These are phyloP conservation scores for Paracentrotus lividus DNA, from an alignment of 53 echinoderm and acorn worm species.

Conservation along the genomic window DNA sequence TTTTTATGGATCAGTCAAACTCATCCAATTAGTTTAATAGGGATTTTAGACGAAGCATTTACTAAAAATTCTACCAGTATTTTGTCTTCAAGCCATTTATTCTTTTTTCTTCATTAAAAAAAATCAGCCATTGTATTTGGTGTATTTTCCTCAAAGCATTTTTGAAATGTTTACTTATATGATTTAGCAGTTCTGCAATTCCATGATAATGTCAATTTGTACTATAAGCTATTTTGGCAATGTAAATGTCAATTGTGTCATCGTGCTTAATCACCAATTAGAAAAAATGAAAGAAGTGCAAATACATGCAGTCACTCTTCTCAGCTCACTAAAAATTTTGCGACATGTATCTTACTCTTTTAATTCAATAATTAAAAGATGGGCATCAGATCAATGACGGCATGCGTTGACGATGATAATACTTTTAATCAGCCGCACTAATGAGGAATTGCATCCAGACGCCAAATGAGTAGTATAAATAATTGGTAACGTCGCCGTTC, in stretches of 20 bases:
- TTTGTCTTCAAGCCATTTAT: too few species aligned
- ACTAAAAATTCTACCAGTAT: too few species aligned
- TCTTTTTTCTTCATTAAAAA: too few species aligned
- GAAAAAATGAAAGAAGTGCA: constrained; percentile 33
- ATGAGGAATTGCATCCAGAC: constrained; percentile 1
- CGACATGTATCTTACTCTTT: neutral
- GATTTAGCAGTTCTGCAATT: neutral
- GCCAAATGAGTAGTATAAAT: constrained; percentile 17
- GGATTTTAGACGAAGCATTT: too few species aligned
- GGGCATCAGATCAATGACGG: constrained; percentile 41
- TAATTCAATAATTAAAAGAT: constrained; percentile 55
- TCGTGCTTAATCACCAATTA: constrained; percentile 52
- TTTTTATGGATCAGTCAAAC: too few species aligned
- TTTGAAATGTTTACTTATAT: neutral
- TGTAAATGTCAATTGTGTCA: constrained; percentile 8
- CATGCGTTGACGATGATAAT: neutral
- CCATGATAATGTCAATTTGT: neutral
- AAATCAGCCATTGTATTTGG: neutral
- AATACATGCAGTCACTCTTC: constrained; percentile 26
- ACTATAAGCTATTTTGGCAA: neutral
- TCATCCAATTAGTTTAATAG: too few species aligned
- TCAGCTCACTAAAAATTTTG: neutral
- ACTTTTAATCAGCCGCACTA: constrained; percentile 35
- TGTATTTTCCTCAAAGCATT: neutral
- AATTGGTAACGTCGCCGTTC: neutral